Evolutionary conservation across 2,113 vertebrate species (phyloP), one percentile per base, ranked within the genome.

Genomic region (Ophiodon elongatus): DNA sequence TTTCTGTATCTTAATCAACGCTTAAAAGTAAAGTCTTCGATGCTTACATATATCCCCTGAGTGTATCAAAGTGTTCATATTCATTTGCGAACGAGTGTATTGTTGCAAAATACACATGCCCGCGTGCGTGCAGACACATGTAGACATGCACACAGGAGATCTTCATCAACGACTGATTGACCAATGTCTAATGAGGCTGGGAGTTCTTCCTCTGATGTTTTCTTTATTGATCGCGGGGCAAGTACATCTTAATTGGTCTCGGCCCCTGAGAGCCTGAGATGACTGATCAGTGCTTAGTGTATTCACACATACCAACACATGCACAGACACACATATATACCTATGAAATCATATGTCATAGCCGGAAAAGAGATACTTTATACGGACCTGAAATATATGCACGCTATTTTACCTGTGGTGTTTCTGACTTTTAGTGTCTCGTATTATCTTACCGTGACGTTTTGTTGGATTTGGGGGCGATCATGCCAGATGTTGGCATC

Each of bases 181-280:
- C 91, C 88, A 45, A 63, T 80, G 27, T 80, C 87, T 93, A 93
- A 92, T 92, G 83, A 93, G 88, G 77, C 77, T 65, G 80, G 83
- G 87, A 89, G 81, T 85, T 87, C 70, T 41, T 85, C 77, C 64
- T 78, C 83, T 84, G 88, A 87, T 92, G 86, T 93, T 88, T 86
- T 88, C 86, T 85, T 75, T 84, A 92, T 91, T 90, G 91, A 93
- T 91, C 50, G 29, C 64, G 62, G 62, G 63, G 23, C 52, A 68
- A 90, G 82, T 80, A 71, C 81, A 56, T 76, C 78, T 80, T 92
- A 93, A 92, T 93, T 83, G 84, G 85, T 81, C 59, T 86, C 45
- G 35, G 19, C 76, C 86, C 80, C 59, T 75, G 70, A 79, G 50
- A 88, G 80, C 62, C 70, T 63, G 65, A 73, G 41, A 65, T 79